These are phyloP conservation scores for Percopsis transmontana DNA, from an alignment of 2,113 vertebrate species.

Conservation along the genomic window DNA sequence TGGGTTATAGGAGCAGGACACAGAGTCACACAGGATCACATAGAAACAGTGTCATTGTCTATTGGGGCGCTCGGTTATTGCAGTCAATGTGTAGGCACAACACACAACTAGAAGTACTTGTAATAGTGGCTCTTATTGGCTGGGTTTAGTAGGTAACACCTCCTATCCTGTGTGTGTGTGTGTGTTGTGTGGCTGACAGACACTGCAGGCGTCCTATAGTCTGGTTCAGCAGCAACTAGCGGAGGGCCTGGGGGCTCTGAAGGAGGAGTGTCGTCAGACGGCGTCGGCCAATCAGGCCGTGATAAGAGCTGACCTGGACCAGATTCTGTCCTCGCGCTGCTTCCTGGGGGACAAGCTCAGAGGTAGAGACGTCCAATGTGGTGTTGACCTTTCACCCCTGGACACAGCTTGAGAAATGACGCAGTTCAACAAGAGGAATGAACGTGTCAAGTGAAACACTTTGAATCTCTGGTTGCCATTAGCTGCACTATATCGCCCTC, in stretches of 20 bases:
- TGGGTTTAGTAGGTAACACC: no score
- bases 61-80: no score
- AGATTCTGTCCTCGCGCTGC: slow-evolving; percentile 86
- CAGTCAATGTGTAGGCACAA: no score
- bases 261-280: slow-evolving; percentile 81
- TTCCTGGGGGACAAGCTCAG: slow-evolving; percentile 88
- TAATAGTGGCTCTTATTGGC: no score
- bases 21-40: background rate
- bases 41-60: no score
- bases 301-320: slow-evolving; percentile 90
- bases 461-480: background rate
- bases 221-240: slow-evolving; percentile 84
- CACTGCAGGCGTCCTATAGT: slow-evolving; percentile 81
- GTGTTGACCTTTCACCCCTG: background rate
- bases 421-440: no score
- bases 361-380: slow-evolving; percentile 69
- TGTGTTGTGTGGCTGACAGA: slow-evolving; percentile 61
- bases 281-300: slow-evolving; percentile 81
- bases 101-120: no score
- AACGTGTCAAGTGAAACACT: background rate
- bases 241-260: slow-evolving; percentile 78
- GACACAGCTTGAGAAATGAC: background rate
- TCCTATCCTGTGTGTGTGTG: background rate
- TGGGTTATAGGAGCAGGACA: slow-evolving; percentile 66
- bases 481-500: background rate